Percentiles rank a stretch among this genome's conserved stretches.
These are phyloP conservation scores for Toxotes jaculatrix DNA, from an alignment of 2,113 vertebrate species.

Conservation along the genomic window DNA sequence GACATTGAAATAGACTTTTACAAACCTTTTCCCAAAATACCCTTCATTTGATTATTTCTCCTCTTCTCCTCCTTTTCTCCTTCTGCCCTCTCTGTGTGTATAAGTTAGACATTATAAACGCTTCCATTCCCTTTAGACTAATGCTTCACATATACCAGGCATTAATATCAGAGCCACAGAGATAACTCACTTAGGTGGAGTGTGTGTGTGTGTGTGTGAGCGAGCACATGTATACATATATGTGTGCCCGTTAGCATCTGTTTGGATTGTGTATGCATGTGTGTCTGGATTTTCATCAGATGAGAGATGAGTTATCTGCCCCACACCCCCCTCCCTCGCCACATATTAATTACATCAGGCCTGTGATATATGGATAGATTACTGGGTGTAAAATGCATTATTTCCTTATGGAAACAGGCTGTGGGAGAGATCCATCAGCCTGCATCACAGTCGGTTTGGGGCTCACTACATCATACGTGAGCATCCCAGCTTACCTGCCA, in stretches of 20 bases:
- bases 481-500: conserved; percentile 18
- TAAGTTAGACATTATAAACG: conserved; percentile 53
- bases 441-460: conserved; percentile 58
- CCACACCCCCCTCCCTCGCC: conserved; percentile 17
- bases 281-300: conserved; percentile 42
- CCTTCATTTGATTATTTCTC: conserved; percentile 29
- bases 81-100: conserved; percentile 35
- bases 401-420: conserved; percentile 71
- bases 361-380: conserved; percentile 82
- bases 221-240: neutral
- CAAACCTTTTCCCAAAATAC: conserved; percentile 64
- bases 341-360: conserved; percentile 77
- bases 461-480: conserved; percentile 57
- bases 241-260: neutral
- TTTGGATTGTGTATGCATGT: conserved; percentile 12
- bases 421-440: conserved; percentile 73
- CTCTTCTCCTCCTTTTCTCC: conserved; percentile 10
- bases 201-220: neutral
- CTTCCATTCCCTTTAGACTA: conserved; percentile 51
- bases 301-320: conserved; percentile 52
- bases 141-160: conserved; percentile 43
- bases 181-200: conserved; percentile 14
- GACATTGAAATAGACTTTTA: conserved; percentile 74
- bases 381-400: conserved; percentile 74
- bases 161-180: conserved; percentile 51